These are phyloP conservation scores for Holotrichia oblita DNA, from an alignment of 1,140 invertebrate genomes.

Conservation along the genomic window DNA sequence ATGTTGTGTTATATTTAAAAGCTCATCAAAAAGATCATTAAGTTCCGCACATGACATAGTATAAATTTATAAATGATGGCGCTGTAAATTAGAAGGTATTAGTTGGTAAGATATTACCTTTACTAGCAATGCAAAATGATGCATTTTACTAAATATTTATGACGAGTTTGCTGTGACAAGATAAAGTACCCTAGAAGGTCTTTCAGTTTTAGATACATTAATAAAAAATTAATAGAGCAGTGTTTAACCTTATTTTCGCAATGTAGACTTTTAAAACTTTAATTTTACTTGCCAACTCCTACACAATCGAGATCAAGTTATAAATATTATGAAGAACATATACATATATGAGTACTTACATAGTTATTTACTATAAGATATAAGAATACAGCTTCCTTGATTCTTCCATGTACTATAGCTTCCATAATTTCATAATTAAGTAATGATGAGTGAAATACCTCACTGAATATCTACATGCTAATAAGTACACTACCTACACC, in stretches of 20 bases:
- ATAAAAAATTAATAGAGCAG: background rate
- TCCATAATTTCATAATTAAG: too few relatives aligned
- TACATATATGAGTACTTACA: too few relatives aligned
- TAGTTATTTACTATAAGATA: too few relatives aligned
- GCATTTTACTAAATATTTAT: conserved; percentile 6
- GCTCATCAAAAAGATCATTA: background rate
- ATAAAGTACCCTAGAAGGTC: background rate
- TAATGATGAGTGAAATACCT: too few relatives aligned
- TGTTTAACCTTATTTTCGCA: conserved; percentile 29
- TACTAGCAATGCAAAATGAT: background rate
- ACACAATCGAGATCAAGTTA: too few relatives aligned
- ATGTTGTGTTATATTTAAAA: background rate
- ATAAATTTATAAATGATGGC: conserved; percentile 14
- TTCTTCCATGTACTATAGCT: too few relatives aligned
- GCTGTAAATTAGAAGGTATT: conserved; percentile 23
- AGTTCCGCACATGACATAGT: background rate
- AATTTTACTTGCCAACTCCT: background rate
- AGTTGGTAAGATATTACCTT: background rate
- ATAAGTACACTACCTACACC: too few relatives aligned
- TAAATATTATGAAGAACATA: too few relatives aligned
- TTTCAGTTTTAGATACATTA: conserved; percentile 14
- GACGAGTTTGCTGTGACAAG: background rate
- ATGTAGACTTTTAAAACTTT: background rate
- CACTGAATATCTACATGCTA: too few relatives aligned
- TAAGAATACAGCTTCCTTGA: too few relatives aligned